Evolutionary conservation across 2,113 vertebrate species (phyloP).

Genomic region (Haplochromis vanheusdeni): DNA sequence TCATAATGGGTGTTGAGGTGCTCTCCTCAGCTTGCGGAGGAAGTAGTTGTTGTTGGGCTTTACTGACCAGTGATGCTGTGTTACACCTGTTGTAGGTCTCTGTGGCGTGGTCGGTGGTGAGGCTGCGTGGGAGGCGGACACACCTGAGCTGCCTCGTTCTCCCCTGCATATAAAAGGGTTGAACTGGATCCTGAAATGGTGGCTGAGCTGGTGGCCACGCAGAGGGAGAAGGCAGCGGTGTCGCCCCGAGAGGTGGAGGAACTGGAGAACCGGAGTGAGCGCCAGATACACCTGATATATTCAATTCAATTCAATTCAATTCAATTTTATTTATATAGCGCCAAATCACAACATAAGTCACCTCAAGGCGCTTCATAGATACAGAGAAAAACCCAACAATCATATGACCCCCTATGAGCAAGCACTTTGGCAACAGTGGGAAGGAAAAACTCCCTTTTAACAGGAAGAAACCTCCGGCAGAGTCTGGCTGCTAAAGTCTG

Average conservation of each 20-base stretch:
- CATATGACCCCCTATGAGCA: too few relatives aligned
- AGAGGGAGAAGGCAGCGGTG: not conserved
- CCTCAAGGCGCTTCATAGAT: too few relatives aligned
- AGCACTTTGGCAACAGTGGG: too few relatives aligned
- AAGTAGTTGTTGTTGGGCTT: not conserved
- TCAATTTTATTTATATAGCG: too few relatives aligned
- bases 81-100: not conserved
- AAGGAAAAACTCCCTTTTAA: too few relatives aligned
- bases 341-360: too few relatives aligned
- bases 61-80: not conserved
- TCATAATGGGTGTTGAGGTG: not conserved
- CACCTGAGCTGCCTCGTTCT: not conserved
- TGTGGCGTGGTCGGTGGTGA: not conserved
- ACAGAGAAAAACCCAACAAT: too few relatives aligned
- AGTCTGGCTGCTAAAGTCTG: not conserved
- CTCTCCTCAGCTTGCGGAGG: not conserved
- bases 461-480: too few relatives aligned
- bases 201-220: not conserved
- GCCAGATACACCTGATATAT: not conserved
- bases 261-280: not conserved
- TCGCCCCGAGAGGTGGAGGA: not conserved
- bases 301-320: too few relatives aligned
- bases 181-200: not conserved
- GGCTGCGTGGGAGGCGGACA: not conserved
- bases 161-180: not conserved